phyloP scores from a whole-genome alignment of 2,113 vertebrate species.

The Myodes glareolus region DNA sequence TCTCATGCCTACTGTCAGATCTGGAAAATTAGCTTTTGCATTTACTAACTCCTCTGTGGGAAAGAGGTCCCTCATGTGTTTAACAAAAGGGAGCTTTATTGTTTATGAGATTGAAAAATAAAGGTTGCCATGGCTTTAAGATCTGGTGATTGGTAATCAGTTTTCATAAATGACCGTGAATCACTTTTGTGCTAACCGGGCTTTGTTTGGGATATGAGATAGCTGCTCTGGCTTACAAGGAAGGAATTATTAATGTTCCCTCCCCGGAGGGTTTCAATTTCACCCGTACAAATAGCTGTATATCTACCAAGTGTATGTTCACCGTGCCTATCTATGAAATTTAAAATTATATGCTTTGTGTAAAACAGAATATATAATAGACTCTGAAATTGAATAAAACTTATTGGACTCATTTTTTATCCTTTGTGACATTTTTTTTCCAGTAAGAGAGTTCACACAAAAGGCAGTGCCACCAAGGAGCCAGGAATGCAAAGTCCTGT shows the following conservation, averaged over 20 bases:
- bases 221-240: conserved; percentile 74
- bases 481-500: conserved; percentile 76
- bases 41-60: conserved; percentile 60
- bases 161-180: conserved; percentile 80
- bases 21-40: conserved; percentile 75
- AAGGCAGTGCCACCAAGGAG: conserved; percentile 79
- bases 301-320: conserved; percentile 80
- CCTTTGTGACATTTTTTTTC: conserved; percentile 81
- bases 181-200: conserved; percentile 68
- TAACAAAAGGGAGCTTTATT: conserved; percentile 73
- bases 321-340: conserved; percentile 80
- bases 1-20: conserved; percentile 72
- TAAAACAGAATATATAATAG: conserved; percentile 83
- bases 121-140: conserved; percentile 77
- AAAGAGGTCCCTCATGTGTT: conserved; percentile 68
- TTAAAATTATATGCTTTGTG: conserved; percentile 83
- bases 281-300: conserved; percentile 77
- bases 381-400: conserved; percentile 84
- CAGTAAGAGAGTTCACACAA: conserved; percentile 79
- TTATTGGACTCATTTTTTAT: conserved; percentile 82
- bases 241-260: conserved; percentile 78
- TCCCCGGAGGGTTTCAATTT: conserved; percentile 81
- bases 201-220: conserved; percentile 79
- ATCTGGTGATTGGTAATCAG: conserved; percentile 79
- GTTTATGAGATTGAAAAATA: conserved; percentile 81